Evolutionary conservation across 30 jellyfish, hydroid and myxozoan species (phyloP), one percentile per base, ranked within the genome.

Genomic region (Hydra vulgaris): DNA sequence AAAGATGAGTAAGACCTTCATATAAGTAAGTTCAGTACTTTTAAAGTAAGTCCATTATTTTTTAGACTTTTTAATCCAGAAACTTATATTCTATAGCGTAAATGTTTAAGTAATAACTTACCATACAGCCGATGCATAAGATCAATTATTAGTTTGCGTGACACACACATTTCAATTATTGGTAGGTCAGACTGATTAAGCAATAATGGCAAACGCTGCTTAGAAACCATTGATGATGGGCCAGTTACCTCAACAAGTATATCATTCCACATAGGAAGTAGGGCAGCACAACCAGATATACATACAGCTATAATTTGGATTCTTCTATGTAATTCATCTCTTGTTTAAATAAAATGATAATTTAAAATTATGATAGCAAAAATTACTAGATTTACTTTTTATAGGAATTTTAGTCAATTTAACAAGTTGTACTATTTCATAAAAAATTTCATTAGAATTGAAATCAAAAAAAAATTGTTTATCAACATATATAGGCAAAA

Each of bases 261-360:
- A 24, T 84, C 95, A 15, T 16, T 53, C 96, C 96, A 89, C 18
- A 82, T 83, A 23, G 93, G 93, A 76, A 89, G 80, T 15, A 84
- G 61, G 27, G 74, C 72, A 1, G 95, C 93, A 5, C 84, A 87
- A 8, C 96, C 96, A 84, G 76, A 25, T 53, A 89, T 75, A 70
- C 90, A 81, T 69, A 78, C 72, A 22, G 88, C 88, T 19, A 89
- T 74, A 21, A 89, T 82, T 15, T 89, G 94, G 54, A 89, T 84
- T 7, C 83, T 7, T 87, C 76, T 90, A 70, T 89, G 95, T 19
- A 89, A 56, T 52, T 84, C 92, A 23, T 89, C 96, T 81, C 96
- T 89, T 40, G 8, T 18, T 26, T 18, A 71, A 71, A 12, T 76
- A 76, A 84, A 4, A 27, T 15, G 1, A 18, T 54, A 54, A 26